These are phyloP conservation scores for Danio albolineatus DNA, from an alignment of 2,797 vertebrate species.

Conservation along the genomic window DNA sequence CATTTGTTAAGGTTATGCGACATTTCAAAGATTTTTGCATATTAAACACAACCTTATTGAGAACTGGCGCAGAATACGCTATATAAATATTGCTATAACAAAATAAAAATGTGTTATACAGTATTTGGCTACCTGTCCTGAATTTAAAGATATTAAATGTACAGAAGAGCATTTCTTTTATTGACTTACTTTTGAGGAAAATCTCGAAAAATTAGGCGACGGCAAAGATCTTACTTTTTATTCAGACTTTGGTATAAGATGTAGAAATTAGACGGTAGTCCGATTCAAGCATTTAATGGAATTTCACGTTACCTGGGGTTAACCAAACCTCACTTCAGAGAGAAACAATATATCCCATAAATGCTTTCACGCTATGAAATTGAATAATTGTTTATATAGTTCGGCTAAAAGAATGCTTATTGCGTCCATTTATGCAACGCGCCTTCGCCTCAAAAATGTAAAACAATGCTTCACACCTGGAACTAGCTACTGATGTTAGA, in stretches of 20 bases:
- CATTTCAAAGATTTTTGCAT: background rate
- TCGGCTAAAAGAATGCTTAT: background rate
- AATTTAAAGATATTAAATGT: background rate
- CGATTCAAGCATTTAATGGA: background rate
- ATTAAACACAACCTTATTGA: background rate
- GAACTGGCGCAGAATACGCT: background rate
- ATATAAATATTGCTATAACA: background rate
- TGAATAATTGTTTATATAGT: background rate
- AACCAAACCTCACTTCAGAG: background rate
- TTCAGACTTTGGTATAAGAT: background rate
- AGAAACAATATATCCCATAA: background rate
- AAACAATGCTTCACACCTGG: conserved; percentile 13
- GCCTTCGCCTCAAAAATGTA: background rate
- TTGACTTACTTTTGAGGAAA: background rate
- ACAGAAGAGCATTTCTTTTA: background rate
- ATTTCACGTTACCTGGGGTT: background rate
- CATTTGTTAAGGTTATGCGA: background rate
- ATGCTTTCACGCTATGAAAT: background rate
- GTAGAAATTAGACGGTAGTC: background rate
- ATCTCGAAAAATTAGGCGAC: background rate
- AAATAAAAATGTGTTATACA: background rate
- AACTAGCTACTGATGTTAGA: conserved; percentile 13
- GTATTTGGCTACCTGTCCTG: background rate
- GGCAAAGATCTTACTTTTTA: background rate
- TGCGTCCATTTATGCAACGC: background rate